Base-by-base conservation (phyloP, 2,888 invertebrate genomes). In the Serripes groenlandicus region DNA sequence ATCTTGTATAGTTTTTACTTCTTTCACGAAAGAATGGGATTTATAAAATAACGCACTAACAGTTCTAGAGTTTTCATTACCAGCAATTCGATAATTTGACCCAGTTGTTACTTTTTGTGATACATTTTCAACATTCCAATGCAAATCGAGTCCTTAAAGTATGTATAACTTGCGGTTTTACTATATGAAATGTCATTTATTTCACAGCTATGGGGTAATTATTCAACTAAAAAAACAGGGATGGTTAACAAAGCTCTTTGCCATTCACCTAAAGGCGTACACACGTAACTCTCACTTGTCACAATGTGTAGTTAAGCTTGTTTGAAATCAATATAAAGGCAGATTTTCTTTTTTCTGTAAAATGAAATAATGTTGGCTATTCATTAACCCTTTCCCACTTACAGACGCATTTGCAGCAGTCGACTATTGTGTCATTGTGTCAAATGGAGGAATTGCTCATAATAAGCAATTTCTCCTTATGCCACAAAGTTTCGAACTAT, bases 91-190 rank as follows among this genome's bases (percentile, higher is more conserved):
- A 18, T 11, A 9, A 42, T 42, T 42, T 42, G 42, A 42, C 42
- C 42, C 42, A 42, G 42, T 42, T 56, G 3, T 56, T 2, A 2
- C 11, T 26, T 56, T 56, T 56, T 34, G 62, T 62, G 66, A 42
- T 28, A 66, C 66, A 66, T 66, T 26, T 66, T 66, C 35, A 18
- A 66, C 66, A 66, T 66, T 66, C 66, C 66, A 26, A 66, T 66
- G 66, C 66, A 42, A 66, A 66, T 66, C 28, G 66, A 42, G 42
- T 66, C 37, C 37, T 66, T 66, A 66, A 66, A 66, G 18, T 21
- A 56, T 1, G 28, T 35, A 49, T 49, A 49, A 49, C 7, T 49
- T 49, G 7, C 21, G 21, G 7, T n/a, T 49, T 49, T 49, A 5
- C 7, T 15, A 3, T 21, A 49, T 5, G 7, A 49, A 49, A 3